A percentile compares a stretch with the other conserved stretches of the same genome.
These are phyloP conservation scores for Hyla sarda DNA, from an alignment of 2,113 vertebrate species.

Conservation along the genomic window DNA sequence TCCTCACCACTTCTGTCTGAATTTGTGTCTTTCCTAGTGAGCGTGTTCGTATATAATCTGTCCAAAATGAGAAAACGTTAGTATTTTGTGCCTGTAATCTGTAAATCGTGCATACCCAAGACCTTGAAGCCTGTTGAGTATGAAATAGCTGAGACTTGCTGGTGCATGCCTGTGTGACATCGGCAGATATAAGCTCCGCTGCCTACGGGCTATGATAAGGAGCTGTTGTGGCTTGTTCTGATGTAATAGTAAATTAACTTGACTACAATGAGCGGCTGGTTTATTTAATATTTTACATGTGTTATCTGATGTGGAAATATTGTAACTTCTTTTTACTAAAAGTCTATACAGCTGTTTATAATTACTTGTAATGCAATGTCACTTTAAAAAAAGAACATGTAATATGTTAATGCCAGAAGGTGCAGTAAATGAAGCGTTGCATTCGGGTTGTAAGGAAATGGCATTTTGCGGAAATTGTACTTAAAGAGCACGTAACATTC, in stretches of 20 bases:
- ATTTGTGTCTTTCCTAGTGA: no score
- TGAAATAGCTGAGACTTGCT: slow-evolving; percentile 10
- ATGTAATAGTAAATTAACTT: slow-evolving; percentile 24
- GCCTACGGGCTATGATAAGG: slow-evolving; percentile 32
- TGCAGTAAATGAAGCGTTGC: background rate
- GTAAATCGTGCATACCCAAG: background rate
- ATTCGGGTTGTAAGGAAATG: background rate
- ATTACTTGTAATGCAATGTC: slow-evolving; percentile 16
- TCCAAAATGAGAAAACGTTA: background rate
- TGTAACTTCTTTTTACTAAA: background rate
- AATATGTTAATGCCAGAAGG: slow-evolving; percentile 19
- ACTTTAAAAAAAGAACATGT: slow-evolving; percentile 2
- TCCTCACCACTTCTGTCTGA: no score
- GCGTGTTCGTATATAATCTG: background rate
- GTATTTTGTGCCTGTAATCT: background rate
- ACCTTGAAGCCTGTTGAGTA: background rate
- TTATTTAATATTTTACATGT: slow-evolving; percentile 33
- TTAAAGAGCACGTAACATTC: background rate
- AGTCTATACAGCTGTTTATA: background rate
- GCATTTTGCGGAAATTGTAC: background rate
- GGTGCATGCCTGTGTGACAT: slow-evolving; percentile 20
- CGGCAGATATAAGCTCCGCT: background rate
- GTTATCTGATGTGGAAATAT: slow-evolving; percentile 23
- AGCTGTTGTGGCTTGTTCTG: slow-evolving; percentile 23
- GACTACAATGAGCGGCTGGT: slow-evolving; percentile 24